Conservation (phyloP, 2,797 vertebrate genomes). For the Sebastolobus alascanus region DNA sequence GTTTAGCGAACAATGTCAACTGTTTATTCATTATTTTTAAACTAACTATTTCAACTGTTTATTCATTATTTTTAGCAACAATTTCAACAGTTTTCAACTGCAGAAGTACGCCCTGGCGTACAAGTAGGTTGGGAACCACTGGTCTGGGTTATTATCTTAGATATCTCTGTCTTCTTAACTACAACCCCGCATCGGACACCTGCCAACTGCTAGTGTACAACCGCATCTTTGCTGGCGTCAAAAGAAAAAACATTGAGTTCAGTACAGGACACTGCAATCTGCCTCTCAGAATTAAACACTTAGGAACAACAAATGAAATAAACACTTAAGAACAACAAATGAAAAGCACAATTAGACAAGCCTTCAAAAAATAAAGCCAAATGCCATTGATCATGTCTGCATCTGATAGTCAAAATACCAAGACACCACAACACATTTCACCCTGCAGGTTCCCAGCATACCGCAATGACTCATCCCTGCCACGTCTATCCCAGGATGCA, state of each 20-base stretch:
- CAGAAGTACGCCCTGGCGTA: not conserved
- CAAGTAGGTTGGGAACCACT: not conserved
- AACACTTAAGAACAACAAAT: conserved; percentile 12
- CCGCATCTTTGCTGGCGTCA: not conserved
- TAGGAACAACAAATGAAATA: conserved; percentile 15
- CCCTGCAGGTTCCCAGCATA: conserved; percentile 57
- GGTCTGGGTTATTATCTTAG: conserved; percentile 1
- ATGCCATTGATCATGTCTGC: conserved; percentile 47
- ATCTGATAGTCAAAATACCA: conserved; percentile 61
- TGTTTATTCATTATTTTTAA: not conserved
- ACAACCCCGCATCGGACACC: not conserved
- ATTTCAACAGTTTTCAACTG: not conserved
- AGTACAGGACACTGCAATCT: not conserved
- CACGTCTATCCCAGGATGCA: conserved; percentile 39
- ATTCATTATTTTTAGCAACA: not conserved
- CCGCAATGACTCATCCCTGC: conserved; percentile 51
- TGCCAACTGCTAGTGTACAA: conserved; percentile 6
- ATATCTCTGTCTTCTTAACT: conserved; percentile 25
- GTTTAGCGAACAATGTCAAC: not conserved
- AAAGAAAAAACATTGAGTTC: conserved; percentile 9
- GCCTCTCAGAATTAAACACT: not conserved
- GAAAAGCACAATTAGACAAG: conserved; percentile 18
- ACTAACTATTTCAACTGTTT: too few relatives aligned
- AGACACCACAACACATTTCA: conserved; percentile 41
- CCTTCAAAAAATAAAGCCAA: conserved; percentile 49